phyloP scores from a whole-genome alignment of 2,888 invertebrate species.

The Diarsia rubi region DNA sequence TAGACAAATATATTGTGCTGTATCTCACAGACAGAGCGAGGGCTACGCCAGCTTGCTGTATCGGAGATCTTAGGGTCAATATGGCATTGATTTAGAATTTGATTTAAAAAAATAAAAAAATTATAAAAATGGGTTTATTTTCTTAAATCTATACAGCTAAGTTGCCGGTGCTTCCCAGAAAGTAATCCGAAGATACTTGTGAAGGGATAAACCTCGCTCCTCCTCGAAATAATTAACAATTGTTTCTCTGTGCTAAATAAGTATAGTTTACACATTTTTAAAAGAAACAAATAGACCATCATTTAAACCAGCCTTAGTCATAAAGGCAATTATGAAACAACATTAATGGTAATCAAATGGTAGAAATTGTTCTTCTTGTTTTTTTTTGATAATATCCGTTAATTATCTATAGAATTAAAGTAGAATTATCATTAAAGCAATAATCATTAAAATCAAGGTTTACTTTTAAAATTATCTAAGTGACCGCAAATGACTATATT shows the following conservation, averaged over 20 bases:
- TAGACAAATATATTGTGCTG: slow-evolving; percentile 12
- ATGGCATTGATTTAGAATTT: neutral
- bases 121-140: too few relatives aligned
- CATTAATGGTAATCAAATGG: neutral
- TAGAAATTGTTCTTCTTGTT: neutral
- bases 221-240: too few relatives aligned
- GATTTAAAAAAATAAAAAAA: too few relatives aligned
- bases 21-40: slow-evolving; percentile 3
- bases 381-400: too few relatives aligned
- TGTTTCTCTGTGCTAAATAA: too few relatives aligned
- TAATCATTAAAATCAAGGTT: neutral
- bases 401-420: neutral
- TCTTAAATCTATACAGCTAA: too few relatives aligned
- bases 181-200: too few relatives aligned
- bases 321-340: neutral
- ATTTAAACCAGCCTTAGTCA: neutral
- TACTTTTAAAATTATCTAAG: neutral
- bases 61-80: neutral
- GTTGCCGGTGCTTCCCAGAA: too few relatives aligned
- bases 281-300: too few relatives aligned
- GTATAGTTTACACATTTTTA: too few relatives aligned
- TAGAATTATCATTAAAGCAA: neutral
- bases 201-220: too few relatives aligned
- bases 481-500: slow-evolving; percentile 24
- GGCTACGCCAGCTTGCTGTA: neutral